A percentile compares a stretch with the other conserved stretches of the same genome.
phyloP scores from a whole-genome alignment of 2,113 vertebrate genomes.

The Alligator sinensis region DNA sequence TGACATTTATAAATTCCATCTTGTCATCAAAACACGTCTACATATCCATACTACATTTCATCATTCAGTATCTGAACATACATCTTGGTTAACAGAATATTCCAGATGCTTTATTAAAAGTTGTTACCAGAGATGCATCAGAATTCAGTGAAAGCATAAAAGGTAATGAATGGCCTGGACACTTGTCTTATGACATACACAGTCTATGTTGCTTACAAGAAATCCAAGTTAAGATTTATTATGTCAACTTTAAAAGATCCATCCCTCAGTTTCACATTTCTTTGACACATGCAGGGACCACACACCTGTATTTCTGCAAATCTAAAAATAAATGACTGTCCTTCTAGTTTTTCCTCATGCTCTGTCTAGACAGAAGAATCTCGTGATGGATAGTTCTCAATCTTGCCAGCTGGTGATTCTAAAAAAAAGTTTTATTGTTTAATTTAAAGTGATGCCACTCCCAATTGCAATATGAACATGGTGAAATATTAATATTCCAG shows the following conservation, averaged over 20 bases:
- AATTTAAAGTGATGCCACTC: not conserved
- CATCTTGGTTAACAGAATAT: not conserved
- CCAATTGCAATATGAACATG: not conserved
- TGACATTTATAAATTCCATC: not conserved
- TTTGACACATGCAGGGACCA: not conserved
- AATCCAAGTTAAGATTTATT: slow-evolving; percentile 32
- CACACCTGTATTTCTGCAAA: slow-evolving; percentile 7
- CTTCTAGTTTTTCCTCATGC: not conserved
- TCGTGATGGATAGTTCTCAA: not conserved
- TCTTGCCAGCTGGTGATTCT: not conserved
- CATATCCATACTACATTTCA: not conserved
- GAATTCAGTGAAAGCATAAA: slow-evolving; percentile 33
- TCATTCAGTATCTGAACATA: slow-evolving; percentile 18
- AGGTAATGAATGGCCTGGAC: slow-evolving; percentile 37
- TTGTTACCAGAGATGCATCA: slow-evolving; percentile 31
- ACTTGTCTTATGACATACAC: slow-evolving; percentile 3
- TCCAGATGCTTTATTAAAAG: slow-evolving; percentile 54
- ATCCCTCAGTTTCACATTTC: not conserved
- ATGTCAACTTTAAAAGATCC: slow-evolving; percentile 34
- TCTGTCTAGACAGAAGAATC: fast-evolving
- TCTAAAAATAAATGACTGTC: not conserved
- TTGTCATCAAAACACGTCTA: not conserved
- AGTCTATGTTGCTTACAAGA: not conserved
- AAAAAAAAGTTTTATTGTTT: not conserved
- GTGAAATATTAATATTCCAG: not conserved